Conservation (phyloP, 2,113 vertebrate species). For the Eurystomus gularis region DNA sequence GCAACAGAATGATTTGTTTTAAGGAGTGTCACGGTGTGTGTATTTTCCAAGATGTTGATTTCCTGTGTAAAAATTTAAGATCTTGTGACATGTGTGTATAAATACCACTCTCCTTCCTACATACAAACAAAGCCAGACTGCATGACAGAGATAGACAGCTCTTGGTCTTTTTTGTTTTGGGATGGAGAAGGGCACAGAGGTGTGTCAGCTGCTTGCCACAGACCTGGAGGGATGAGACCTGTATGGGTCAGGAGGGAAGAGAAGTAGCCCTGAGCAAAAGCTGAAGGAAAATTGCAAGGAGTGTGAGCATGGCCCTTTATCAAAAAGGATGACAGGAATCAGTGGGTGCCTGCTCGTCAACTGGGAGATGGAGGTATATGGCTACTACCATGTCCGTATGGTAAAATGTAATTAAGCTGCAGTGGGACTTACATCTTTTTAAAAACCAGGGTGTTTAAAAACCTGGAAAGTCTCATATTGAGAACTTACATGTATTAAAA, state of each 20-base stretch:
- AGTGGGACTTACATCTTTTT: neutral
- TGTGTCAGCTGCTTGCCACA: neutral
- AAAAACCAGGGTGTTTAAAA: neutral
- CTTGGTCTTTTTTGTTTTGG: neutral
- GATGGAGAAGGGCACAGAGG: neutral
- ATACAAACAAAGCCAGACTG: neutral
- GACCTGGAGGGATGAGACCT: neutral
- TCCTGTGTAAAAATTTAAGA: slow-evolving; percentile 7
- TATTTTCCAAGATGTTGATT: neutral
- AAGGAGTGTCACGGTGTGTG: neutral
- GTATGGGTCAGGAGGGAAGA: neutral
- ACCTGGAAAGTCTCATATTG: neutral
- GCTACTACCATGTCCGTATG: neutral
- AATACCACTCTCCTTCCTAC: neutral
- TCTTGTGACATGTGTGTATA: neutral
- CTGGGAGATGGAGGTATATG: neutral
- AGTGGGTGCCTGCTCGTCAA: no score
- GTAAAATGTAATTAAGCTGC: neutral
- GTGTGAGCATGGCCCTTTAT: neutral
- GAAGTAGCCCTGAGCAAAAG: neutral
- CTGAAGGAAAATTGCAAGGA: neutral
- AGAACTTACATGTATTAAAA: fast-evolving
- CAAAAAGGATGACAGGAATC: neutral
- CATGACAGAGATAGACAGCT: neutral
- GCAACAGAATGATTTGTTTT: neutral